A percentile compares a stretch with the other conserved stretches of the same genome.
Evolutionary conservation across 2,113 vertebrate species (phyloP).

Genomic region (Taurulus bubalis): DNA sequence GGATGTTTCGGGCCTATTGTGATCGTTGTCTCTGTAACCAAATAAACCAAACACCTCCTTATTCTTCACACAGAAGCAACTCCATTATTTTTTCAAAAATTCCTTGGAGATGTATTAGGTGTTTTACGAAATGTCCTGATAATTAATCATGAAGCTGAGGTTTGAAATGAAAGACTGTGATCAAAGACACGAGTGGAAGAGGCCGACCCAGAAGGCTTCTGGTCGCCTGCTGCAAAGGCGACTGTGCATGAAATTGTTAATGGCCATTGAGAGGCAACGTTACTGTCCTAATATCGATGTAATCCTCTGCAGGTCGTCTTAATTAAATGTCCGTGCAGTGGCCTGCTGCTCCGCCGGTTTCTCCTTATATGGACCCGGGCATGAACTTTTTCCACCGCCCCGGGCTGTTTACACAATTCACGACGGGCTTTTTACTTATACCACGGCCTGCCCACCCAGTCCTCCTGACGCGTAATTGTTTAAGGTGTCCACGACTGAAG

Average conservation of each 20-base stretch:
- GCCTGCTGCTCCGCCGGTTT: slow-evolving; percentile 76
- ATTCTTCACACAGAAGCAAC: neutral
- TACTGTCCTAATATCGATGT: slow-evolving; percentile 75
- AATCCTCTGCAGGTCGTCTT: slow-evolving; percentile 80
- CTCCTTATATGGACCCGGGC: slow-evolving; percentile 86
- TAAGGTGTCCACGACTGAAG: neutral
- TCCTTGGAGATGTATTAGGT: neutral
- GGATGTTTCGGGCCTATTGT: neutral
- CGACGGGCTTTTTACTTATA: slow-evolving; percentile 78
- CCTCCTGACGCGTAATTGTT: slow-evolving; percentile 56
- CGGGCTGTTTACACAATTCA: slow-evolving; percentile 85
- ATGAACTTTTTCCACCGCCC: slow-evolving; percentile 89
- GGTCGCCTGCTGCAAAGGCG: slow-evolving; percentile 46
- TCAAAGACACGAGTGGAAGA: slow-evolving; percentile 4
- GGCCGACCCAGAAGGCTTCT: slow-evolving; percentile 21
- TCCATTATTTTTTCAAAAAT: neutral
- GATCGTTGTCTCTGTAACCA: neutral
- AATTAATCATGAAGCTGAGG: neutral
- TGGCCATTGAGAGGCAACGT: slow-evolving; percentile 75
- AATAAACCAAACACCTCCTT: neutral
- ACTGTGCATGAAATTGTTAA: slow-evolving; percentile 69
- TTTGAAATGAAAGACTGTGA: neutral
- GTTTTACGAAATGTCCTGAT: neutral
- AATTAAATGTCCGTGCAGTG: slow-evolving; percentile 83
- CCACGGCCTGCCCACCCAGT: slow-evolving; percentile 77